phyloP scores from a whole-genome alignment of 2,888 invertebrate genomes.

The Schrankia costaestrigalis region DNA sequence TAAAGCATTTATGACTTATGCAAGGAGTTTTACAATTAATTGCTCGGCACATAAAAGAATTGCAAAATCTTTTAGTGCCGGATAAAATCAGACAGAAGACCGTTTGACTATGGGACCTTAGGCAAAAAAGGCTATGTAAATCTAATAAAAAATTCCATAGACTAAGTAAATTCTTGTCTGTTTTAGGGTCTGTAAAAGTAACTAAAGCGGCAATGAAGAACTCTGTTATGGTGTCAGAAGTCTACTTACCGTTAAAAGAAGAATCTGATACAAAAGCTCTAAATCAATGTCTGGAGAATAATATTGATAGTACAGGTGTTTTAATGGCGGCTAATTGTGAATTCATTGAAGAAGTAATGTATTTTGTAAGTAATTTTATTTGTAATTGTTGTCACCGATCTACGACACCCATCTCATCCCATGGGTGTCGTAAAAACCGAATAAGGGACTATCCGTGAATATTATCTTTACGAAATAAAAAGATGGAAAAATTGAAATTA shows the following conservation, averaged over 20 bases:
- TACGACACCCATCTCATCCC: not conserved
- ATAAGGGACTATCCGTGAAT: not conserved
- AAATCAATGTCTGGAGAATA: constrained; percentile 24
- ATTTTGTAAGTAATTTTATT: constrained; percentile 37
- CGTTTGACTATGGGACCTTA: too few relatives aligned
- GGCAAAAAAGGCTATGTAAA: too few relatives aligned
- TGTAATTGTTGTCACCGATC: not conserved
- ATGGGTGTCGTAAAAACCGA: not conserved
- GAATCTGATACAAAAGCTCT: constrained; percentile 5
- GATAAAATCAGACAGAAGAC: too few relatives aligned
- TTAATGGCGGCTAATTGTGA: constrained; percentile 28
- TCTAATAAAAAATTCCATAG: too few relatives aligned
- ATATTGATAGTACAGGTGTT: constrained; percentile 16
- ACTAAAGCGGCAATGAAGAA: constrained; percentile 21
- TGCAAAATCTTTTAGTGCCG: too few relatives aligned
- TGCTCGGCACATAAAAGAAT: too few relatives aligned
- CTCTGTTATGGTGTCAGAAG: constrained; percentile 26
- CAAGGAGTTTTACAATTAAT: too few relatives aligned
- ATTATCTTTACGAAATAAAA: too few relatives aligned
- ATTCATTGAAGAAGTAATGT: constrained; percentile 29
- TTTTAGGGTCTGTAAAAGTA: constrained; percentile 35
- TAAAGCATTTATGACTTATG: too few relatives aligned
- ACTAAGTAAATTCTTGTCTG: too few relatives aligned
- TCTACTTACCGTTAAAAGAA: constrained; percentile 11
- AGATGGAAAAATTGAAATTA: too few relatives aligned